These are phyloP conservation scores for Orius laevigatus DNA, from an alignment of 1,140 invertebrate species.

Conservation along the genomic window DNA sequence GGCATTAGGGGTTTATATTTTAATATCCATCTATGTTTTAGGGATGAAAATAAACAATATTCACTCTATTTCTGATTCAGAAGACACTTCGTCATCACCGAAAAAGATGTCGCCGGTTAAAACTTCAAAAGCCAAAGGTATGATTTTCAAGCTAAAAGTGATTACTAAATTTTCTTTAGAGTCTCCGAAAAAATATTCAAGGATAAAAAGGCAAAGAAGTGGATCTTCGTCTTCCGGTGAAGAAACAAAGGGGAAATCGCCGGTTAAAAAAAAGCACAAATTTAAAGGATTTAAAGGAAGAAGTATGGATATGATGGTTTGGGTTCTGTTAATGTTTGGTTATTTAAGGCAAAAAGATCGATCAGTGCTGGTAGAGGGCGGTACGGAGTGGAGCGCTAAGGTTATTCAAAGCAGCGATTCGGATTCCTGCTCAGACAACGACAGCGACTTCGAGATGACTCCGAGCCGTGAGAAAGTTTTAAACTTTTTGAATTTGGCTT, in stretches of 20 bases:
- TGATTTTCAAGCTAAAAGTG: neutral
- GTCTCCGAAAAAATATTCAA: conserved; percentile 3
- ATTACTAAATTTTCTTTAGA: neutral
- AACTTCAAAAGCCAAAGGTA: no score
- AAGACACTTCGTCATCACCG: neutral
- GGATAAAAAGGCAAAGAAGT: conserved; percentile 4
- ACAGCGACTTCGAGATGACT: conserved; percentile 54
- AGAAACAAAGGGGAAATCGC: neutral
- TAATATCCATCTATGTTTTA: neutral
- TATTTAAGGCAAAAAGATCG: neutral
- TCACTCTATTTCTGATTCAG: conserved; percentile 7
- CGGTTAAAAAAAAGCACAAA: neutral
- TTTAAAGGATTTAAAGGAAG: conserved; percentile 1
- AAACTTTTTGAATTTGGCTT: conserved; percentile 54
- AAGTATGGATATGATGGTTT: neutral
- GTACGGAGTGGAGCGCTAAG: no score
- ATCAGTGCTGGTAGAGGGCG: no score
- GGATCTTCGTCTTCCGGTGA: neutral
- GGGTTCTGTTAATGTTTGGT: neutral
- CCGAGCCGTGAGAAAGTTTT: conserved; percentile 54
- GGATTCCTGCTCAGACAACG: conserved; percentile 20
- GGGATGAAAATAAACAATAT: neutral
- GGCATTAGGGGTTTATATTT: neutral
- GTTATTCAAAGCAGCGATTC: conserved; percentile 32
- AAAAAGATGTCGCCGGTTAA: neutral